Conservation (phyloP, 2,888 invertebrate species). For the Mimumesa dahlbomi region DNA sequence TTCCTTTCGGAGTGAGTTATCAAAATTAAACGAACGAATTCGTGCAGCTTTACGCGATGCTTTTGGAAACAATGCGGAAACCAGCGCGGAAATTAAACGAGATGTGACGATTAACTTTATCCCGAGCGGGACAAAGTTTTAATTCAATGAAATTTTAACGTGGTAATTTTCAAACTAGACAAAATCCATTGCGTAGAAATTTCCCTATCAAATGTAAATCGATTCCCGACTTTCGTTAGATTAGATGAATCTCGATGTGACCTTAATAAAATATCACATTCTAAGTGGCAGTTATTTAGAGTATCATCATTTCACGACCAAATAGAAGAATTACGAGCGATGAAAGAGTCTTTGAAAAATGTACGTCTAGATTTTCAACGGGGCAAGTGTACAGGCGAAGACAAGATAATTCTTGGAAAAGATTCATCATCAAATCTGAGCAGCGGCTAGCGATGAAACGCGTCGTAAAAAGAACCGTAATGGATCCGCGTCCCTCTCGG, state of each 20-base stretch:
- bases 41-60: background rate
- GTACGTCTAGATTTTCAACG: slow-evolving; percentile 27
- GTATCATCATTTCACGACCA: too few species aligned
- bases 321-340: slow-evolving; percentile 37
- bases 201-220: too few species aligned
- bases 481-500: too few species aligned
- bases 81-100: background rate
- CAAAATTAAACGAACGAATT: background rate
- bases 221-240: too few species aligned
- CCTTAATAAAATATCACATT: too few species aligned
- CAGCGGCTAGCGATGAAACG: background rate
- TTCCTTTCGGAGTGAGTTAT: background rate
- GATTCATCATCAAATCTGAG: background rate
- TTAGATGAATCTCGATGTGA: too few species aligned
- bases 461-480: background rate
- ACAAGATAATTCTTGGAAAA: background rate
- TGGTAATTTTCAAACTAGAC: too few species aligned
- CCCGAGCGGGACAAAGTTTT: too few species aligned
- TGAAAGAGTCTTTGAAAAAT: slow-evolving; percentile 30
- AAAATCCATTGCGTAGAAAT: too few species aligned
- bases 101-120: background rate
- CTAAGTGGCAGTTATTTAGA: too few species aligned
- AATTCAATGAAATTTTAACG: too few species aligned
- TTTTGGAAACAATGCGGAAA: background rate
- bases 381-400: background rate